These are phyloP conservation scores for Laodelphax striatellus DNA, from an alignment of 1,140 invertebrate species.

Conservation along the genomic window DNA sequence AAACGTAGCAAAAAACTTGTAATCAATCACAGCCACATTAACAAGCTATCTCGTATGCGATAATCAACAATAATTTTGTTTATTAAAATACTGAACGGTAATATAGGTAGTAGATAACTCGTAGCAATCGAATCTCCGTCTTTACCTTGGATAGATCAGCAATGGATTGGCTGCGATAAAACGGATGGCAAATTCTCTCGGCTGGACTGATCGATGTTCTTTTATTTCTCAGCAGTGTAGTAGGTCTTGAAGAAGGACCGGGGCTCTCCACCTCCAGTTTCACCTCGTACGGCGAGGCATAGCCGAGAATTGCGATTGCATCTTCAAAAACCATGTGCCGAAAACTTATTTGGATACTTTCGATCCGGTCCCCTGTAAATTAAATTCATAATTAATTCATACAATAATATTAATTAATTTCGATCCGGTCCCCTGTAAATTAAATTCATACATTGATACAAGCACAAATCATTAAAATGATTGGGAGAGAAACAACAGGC, in stretches of 20 bases:
- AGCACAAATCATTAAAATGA: no score
- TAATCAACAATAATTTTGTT: no score
- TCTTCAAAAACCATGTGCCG: slow-evolving; percentile 83
- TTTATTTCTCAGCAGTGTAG: slow-evolving; percentile 35
- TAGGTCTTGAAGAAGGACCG: slow-evolving; percentile 37
- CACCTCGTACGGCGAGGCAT: slow-evolving; percentile 85
- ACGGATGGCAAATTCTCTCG: slow-evolving; percentile 46
- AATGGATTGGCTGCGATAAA: slow-evolving; percentile 55
- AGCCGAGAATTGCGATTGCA: slow-evolving; percentile 75
- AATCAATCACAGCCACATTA: no score
- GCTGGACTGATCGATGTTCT: slow-evolving; percentile 35
- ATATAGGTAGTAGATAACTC: no score
- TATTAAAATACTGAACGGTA: no score
- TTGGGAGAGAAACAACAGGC: no score
- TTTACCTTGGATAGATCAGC: slow-evolving; percentile 42
- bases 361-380: slow-evolving; percentile 70
- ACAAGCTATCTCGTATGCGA: no score
- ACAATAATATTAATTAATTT: no score
- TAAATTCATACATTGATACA: background rate
- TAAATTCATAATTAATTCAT: background rate
- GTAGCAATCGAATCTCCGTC: background rate
- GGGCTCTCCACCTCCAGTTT: slow-evolving; percentile 49
- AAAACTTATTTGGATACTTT: slow-evolving; percentile 74
- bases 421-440: slow-evolving; percentile 70
- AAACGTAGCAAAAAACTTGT: no score